Percentiles rank a stretch among this genome's conserved stretches.
phyloP scores from a whole-genome alignment of 2,113 vertebrate genomes.

The Naja naja region DNA sequence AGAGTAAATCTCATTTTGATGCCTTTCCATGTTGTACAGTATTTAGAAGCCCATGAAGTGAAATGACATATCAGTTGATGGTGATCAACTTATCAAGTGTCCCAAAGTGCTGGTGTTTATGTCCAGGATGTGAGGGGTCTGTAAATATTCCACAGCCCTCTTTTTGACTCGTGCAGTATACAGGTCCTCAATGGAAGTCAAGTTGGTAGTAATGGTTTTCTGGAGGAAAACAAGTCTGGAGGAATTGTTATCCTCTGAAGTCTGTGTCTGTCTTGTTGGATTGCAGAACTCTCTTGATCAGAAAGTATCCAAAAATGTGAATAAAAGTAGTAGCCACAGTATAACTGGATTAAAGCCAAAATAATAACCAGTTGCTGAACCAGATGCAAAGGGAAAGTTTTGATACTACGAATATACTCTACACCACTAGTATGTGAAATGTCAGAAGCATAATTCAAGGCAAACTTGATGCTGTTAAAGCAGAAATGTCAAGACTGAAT shows the following conservation, averaged over 20 bases:
- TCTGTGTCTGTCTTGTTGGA: no score
- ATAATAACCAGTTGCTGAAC: background rate
- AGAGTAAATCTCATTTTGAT: background rate
- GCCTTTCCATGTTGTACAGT: background rate
- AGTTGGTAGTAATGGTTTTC: no score
- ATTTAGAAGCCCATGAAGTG: background rate
- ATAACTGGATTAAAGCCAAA: background rate
- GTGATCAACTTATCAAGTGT: no score
- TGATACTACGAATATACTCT: background rate
- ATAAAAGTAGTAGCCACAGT: background rate
- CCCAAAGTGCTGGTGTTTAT: no score
- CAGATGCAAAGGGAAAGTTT: background rate
- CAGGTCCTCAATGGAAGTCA: no score
- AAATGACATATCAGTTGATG: background rate
- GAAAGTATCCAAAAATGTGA: background rate
- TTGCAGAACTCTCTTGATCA: background rate
- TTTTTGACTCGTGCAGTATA: no score
- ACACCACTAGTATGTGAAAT: background rate
- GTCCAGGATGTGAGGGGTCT: no score
- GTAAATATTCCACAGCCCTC: no score
- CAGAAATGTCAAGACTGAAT: background rate
- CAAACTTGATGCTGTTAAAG: background rate
- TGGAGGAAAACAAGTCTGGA: no score
- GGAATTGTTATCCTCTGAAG: no score
- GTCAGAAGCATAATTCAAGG: background rate